Percentiles rank a stretch among this genome's conserved stretches.
Evolutionary conservation across 2,888 invertebrate species (phyloP).

Genomic region (Synergus umbraculus): DNA sequence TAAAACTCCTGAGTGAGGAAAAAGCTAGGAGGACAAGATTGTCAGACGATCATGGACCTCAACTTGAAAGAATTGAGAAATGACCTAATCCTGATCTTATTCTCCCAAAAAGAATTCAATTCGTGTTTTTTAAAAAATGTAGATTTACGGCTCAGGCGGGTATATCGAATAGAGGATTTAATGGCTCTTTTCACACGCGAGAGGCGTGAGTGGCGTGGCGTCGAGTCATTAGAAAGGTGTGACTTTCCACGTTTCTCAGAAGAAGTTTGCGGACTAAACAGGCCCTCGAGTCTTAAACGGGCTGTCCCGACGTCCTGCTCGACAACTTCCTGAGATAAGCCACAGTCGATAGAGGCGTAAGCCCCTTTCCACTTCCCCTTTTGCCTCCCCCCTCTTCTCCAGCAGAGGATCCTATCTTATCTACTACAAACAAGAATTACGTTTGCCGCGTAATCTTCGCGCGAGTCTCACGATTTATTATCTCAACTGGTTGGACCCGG

Average conservation of each 20-base stretch:
- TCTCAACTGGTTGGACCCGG: conserved; percentile 59
- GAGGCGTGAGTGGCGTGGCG: conserved; percentile 26
- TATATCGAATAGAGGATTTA: conserved; percentile 15
- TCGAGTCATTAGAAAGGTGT: conserved; percentile 60
- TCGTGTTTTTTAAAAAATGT: not conserved
- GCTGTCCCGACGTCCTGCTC: conserved; percentile 70
- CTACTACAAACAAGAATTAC: conserved; percentile 76
- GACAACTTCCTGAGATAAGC: conserved; percentile 76
- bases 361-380: conserved; percentile 54
- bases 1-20: no score
- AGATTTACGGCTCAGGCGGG: not conserved
- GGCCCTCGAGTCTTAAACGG: conserved; percentile 70
- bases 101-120: not conserved
- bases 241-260: conserved; percentile 72
- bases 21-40: no score
- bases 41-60: no score
- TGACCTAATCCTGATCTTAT: no score
- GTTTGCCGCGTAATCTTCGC: conserved; percentile 72
- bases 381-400: conserved; percentile 42
- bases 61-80: no score
- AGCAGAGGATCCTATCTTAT: conserved; percentile 68
- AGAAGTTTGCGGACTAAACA: conserved; percentile 72
- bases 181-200: conserved; percentile 46
- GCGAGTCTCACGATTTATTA: conserved; percentile 70
- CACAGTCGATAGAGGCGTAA: conserved; percentile 71